phyloP scores from a whole-genome alignment of 2,888 invertebrate species.

The Globia sparganii region DNA sequence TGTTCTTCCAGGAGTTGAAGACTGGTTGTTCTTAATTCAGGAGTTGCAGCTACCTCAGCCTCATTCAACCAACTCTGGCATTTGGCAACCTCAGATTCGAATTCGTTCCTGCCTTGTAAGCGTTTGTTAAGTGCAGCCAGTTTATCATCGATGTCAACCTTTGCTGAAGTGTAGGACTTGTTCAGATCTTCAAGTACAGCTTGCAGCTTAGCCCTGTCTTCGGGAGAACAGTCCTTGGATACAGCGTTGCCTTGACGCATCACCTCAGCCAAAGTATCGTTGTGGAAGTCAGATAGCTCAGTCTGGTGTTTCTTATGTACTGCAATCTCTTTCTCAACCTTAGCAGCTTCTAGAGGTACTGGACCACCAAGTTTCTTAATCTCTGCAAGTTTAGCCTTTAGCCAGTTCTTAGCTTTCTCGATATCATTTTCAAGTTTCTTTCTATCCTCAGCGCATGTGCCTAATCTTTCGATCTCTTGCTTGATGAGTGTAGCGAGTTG shows the following conservation, averaged over 20 bases:
- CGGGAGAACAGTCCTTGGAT: constrained; percentile 95
- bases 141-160: constrained; percentile 93
- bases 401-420: constrained; percentile 95
- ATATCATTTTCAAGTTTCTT: constrained; percentile 94
- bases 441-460: constrained; percentile 93
- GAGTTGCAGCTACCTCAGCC: constrained; percentile 96
- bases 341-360: constrained; percentile 94
- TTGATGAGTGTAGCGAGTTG: constrained; percentile 93
- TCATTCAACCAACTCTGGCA: constrained; percentile 97
- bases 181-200: constrained; percentile 92
- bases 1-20: constrained; percentile 96
- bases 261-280: constrained; percentile 93
- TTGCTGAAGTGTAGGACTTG: constrained; percentile 93
- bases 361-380: constrained; percentile 94
- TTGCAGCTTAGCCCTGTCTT: constrained; percentile 92
- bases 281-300: constrained; percentile 94
- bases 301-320: constrained; percentile 94
- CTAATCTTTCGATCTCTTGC: constrained; percentile 93
- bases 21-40: constrained; percentile 94
- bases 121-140: constrained; percentile 93
- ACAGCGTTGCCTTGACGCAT: constrained; percentile 94
- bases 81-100: constrained; percentile 95
- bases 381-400: constrained; percentile 94
- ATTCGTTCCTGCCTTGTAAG: constrained; percentile 94
- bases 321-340: constrained; percentile 95